Conservation (phyloP, 2,797 vertebrate genomes). For the Phrynocephalus guinanensis region DNA sequence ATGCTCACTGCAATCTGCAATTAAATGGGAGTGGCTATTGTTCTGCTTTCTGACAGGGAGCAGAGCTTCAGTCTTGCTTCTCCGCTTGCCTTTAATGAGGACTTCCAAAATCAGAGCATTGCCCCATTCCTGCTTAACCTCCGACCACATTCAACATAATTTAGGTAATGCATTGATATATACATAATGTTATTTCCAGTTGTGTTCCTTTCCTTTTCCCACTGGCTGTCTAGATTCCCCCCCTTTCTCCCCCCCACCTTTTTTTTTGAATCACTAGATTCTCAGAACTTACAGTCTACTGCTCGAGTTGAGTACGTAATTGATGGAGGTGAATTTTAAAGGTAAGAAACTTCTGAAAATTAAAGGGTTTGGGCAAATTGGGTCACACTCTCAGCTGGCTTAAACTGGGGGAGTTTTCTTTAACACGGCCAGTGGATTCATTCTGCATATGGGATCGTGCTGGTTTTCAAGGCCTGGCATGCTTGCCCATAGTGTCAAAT, state of each 20-base stretch:
- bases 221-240: constrained; percentile 66
- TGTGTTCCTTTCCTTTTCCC: constrained; percentile 71
- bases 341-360: constrained; percentile 58
- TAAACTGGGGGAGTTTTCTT: constrained; percentile 43
- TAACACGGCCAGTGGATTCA: constrained; percentile 48
- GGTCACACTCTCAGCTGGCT: constrained; percentile 61
- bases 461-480: background rate
- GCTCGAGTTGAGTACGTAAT: constrained; percentile 58
- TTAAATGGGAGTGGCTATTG: constrained; percentile 70
- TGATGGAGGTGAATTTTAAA: constrained; percentile 57
- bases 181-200: constrained; percentile 66
- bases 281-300: constrained; percentile 61
- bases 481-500: background rate
- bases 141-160: constrained; percentile 71
- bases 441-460: constrained; percentile 23
- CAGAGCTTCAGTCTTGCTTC: constrained; percentile 66
- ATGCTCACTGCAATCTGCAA: constrained; percentile 56
- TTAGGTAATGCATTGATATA: constrained; percentile 65
- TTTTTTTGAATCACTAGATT: constrained; percentile 72
- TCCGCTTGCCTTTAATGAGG: constrained; percentile 68
- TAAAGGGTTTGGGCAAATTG: constrained; percentile 35
- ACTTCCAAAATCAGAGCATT: constrained; percentile 65
- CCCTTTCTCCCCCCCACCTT: constrained; percentile 40
- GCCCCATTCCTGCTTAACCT: constrained; percentile 56
- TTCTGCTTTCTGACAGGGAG: constrained; percentile 70